Base-by-base conservation (phyloP, 2,888 invertebrate genomes). In the Hartigia nigra region DNA sequence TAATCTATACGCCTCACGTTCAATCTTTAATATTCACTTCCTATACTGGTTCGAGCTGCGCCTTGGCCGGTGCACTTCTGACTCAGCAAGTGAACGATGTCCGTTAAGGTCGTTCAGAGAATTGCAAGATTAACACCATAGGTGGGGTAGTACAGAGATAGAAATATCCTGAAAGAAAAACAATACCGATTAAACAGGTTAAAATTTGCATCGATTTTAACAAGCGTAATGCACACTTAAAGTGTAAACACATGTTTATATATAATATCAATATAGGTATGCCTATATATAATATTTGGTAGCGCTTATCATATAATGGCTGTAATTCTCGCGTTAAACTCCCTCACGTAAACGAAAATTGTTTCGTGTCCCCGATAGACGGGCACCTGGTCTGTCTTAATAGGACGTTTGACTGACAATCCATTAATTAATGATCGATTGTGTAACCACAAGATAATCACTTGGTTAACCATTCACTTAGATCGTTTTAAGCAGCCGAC, bases 401-500 rank as follows among this genome's bases (percentile, higher is more conserved):
- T 31, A 31, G 32, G 72, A 72, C 72, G 72, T 72, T 32, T 72
- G 72, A 72, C 72, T 31, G 72, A 72, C 72, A 72, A 72, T 72
- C 79, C 86, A 89, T 90, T 88, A 90, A 90, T 90, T 89, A 89
- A 85, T 84, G 86, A 88, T 89, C 88, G 89, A 89, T 88, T 80
- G 77, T 87, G 84, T 34, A 72, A 72, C 72, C 77, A 82, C 80
- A 80, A 87, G 88, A 89, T 89, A 89, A 90, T 89, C 86, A 85
- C 86, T 90, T 86, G 85, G 87, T 90, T 90, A 88, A 88, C 85
- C 88, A 87, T 88, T 90, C 87, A 87, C 86, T 88, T 87, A 88
- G 81, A 78, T 78, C 75, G 82, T 74, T 77, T 74, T 69, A 74
- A 78, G 77, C 81, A 78, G 36, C 70, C 36, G 75, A n/a, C 76